Conservation (phyloP, 2,113 vertebrate genomes). For the rabbit (Oryctolagus cuniculus) region mOryCun1.1 NC_091447.1:5533501-5534000, state of each 20-base stretch:
- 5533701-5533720: neutral
- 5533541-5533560: neutral
- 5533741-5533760: neutral
- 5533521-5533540: neutral
- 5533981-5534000: neutral
- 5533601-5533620: neutral
- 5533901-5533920: neutral
- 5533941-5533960: neutral
- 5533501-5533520: too few relatives aligned
- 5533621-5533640: neutral
- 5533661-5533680: neutral
- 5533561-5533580: neutral
- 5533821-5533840: neutral
- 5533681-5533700: neutral
- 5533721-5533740: neutral
- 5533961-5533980: constrained; percentile 13
- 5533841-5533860: neutral
- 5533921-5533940: neutral
- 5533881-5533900: neutral
- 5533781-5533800: neutral
- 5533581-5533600: neutral
- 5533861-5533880: neutral
- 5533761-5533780: neutral
- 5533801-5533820: neutral
- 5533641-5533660: neutral